phyloP scores from a whole-genome alignment of 2,797 vertebrate species.

The Buphagus erythrorhynchus region DNA sequence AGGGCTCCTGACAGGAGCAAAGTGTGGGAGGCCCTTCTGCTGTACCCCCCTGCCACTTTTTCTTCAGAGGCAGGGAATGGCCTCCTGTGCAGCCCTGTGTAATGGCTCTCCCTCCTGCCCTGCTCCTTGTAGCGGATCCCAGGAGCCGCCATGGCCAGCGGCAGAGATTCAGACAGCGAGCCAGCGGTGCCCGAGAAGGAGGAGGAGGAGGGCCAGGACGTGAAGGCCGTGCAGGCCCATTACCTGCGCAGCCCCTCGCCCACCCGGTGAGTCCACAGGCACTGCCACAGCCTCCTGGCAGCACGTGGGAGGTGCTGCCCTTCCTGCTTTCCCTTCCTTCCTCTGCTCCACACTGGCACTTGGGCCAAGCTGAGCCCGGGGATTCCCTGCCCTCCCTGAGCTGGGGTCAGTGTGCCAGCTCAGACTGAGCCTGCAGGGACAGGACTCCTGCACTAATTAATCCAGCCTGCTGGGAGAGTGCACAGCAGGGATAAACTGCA shows the following conservation, averaged over 20 bases:
- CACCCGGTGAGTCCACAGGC: slow-evolving; percentile 76
- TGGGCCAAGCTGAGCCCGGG: neutral
- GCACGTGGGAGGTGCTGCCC: neutral
- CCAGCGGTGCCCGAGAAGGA: slow-evolving; percentile 76
- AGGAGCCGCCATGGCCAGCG: slow-evolving; percentile 69
- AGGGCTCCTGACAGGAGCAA: neutral
- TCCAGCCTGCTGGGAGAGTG: neutral
- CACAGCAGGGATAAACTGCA: neutral
- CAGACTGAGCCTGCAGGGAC: too few relatives aligned
- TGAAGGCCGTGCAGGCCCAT: slow-evolving; percentile 85
- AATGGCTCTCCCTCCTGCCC: neutral
- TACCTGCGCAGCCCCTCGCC: slow-evolving; percentile 94
- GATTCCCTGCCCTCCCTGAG: neutral
- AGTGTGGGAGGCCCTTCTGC: neutral
- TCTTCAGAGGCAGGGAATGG: fast-evolving
- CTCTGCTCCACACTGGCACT: neutral
- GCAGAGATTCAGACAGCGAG: slow-evolving; percentile 66
- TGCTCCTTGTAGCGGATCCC: neutral
- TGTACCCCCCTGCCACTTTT: fast-evolving
- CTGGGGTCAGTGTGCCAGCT: neutral
- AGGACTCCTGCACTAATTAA: neutral
- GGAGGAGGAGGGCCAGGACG: slow-evolving; percentile 63
- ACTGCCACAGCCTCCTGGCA: neutral
- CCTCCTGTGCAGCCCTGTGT: neutral
- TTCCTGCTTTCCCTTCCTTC: neutral